Base-by-base conservation (phyloP, 2,113 vertebrate species). In the Lycaon pictus region DNA sequence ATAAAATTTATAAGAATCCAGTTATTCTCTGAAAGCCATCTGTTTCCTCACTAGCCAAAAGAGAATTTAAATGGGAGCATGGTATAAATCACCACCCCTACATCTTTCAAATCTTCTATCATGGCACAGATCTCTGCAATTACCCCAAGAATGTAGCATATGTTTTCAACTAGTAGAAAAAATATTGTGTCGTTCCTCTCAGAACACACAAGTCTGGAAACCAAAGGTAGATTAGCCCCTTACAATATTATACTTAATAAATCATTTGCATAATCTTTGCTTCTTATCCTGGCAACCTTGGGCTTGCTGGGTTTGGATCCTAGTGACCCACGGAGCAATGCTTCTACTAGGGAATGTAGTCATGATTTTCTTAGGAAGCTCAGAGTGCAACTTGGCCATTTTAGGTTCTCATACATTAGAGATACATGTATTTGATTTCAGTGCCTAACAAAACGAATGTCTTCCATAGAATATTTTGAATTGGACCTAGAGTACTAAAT, bases 1-100 rank as follows among this genome's bases (percentile, higher is more conserved):
- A 88, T 43, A 88, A 92, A 85, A 22, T 88, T 96, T 93, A 77
- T 35, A 96, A 88, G 58, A 88, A 93, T 69, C 32, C n/a, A 65
- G 72, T 62, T 53, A 37, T 92, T 92, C 48, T 86, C 65, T 80
- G 79, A 85, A 86, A 96, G 67, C 23, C 93, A 92, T 83, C 63
- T 88, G 76, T 58, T 67, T 95, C 88, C 58, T 90, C 35, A 88
- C 48, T 82, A 71, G 65, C 35, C 79, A 81, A 63, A 95, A 89
- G 92, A 83, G 29, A 83, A 93, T 51, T 89, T 88, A 53, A 48
- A 43, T 56, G 22, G 35, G 22, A 79, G 72, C 69, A 37, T 69
- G 43, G 4, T 88, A 96, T 76, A 77, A 95, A 22, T 93, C n/a
- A 60, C 13, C 37, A 60, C 65, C 32, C 48, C 9, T 60, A 22